A percentile compares a stretch with the other conserved stretches of the same genome.
These are phyloP conservation scores for Micrastur ruficollis DNA, from an alignment of 2,797 vertebrate genomes.

Conservation along the genomic window DNA sequence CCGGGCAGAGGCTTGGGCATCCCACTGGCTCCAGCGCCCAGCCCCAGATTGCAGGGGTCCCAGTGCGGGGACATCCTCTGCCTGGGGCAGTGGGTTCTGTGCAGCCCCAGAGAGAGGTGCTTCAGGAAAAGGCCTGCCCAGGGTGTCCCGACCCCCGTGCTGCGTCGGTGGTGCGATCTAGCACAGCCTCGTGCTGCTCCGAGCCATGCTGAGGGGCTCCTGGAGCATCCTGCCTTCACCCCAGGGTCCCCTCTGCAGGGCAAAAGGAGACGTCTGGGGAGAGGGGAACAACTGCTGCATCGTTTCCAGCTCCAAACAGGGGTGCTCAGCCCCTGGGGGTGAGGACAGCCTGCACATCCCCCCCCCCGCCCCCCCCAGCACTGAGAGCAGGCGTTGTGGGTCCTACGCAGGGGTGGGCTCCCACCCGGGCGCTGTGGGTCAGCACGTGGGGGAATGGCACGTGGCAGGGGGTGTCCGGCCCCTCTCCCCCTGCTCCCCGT, in stretches of 20 bases:
- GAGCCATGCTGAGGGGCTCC: background rate
- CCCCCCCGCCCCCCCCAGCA: background rate
- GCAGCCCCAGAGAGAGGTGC: background rate
- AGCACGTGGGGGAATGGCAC: background rate
- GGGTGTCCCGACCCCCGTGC: background rate
- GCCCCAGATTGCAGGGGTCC: background rate
- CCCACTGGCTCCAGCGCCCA: background rate
- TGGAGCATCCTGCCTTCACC: background rate
- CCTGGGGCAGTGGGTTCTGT: background rate
- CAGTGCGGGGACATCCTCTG: background rate
- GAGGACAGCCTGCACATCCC: background rate
- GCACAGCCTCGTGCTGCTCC: background rate
- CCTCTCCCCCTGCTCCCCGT: background rate
- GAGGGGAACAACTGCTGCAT: accelerated
- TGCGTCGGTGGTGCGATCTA: background rate
- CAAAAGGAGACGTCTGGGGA: background rate
- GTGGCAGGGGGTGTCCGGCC: background rate
- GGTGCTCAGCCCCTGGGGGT: background rate
- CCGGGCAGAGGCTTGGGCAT: accelerated
- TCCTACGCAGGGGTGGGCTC: background rate
- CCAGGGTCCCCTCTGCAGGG: background rate
- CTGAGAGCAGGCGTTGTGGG: accelerated
- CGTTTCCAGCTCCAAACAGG: background rate
- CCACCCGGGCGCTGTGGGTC: accelerated
- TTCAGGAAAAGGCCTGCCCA: background rate